phyloP scores from a whole-genome alignment of 1,140 invertebrate genomes.

The Lycorma delicatula region DNA sequence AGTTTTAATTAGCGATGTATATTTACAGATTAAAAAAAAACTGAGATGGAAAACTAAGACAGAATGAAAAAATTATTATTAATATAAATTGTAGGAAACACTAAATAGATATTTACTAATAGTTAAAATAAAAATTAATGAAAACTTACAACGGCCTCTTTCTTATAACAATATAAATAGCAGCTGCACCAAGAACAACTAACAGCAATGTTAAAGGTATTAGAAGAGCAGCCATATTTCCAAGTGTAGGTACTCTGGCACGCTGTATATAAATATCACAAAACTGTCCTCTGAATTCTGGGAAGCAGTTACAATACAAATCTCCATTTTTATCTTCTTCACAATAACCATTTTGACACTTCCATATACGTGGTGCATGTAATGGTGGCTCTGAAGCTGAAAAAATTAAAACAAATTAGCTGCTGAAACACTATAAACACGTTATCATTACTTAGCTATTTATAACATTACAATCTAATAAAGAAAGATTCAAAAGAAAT shows the following conservation, averaged over 20 bases:
- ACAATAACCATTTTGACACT: slow-evolving; percentile 87
- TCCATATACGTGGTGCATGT: slow-evolving; percentile 65
- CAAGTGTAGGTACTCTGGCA: slow-evolving; percentile 37
- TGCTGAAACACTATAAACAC: background rate
- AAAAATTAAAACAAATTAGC: slow-evolving; percentile 14
- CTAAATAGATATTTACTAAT: too few species aligned
- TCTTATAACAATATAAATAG: slow-evolving; percentile 70
- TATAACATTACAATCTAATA: background rate
- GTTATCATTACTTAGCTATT: background rate
- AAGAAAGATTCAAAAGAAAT: background rate
- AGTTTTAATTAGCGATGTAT: too few species aligned
- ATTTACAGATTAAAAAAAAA: too few species aligned
- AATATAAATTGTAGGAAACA: too few species aligned
- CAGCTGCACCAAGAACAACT: slow-evolving; percentile 56
- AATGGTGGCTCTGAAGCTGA: slow-evolving; percentile 62
- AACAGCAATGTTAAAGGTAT: slow-evolving; percentile 72
- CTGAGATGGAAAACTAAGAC: too few species aligned
- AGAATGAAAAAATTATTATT: too few species aligned
- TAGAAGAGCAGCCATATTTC: slow-evolving; percentile 60
- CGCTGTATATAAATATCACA: slow-evolving; percentile 52
- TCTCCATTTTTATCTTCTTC: slow-evolving; percentile 42
- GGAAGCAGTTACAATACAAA: slow-evolving; percentile 58
- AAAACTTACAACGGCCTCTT: slow-evolving; percentile 72
- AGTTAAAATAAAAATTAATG: too few species aligned
- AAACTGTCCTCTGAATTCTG: slow-evolving; percentile 54